Evolutionary conservation across 2,797 vertebrate species (phyloP), one percentile per base, ranked within the genome.

Genomic region (Darevskia mixta): DNA sequence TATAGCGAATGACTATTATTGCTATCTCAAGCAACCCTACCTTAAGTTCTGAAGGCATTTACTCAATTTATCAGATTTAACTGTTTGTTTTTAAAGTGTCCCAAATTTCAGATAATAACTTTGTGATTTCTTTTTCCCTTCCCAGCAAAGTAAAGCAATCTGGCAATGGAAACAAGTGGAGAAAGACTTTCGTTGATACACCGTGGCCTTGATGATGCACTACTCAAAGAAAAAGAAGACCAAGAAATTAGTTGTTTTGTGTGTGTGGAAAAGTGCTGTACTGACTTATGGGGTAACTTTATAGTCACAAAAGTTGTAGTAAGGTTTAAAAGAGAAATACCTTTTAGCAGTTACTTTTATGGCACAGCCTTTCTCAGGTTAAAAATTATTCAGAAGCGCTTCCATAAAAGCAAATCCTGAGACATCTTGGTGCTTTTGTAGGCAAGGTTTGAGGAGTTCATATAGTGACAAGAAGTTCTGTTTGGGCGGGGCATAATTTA

Each of bases 301-400:
- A 93, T 96, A 96, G 95, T 97, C 94, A 95, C 94, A 96, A 88
- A 92, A 95, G 93, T 92, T 96, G 93, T 96, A 95, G 96, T 94
- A 92, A 90, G 92, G 88, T 93, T 93, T 96, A 95, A 94, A 96
- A 95, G 94, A 92, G 75, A 94, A 83, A 78, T 85, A 20, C 29
- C 5, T 5, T 73, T 43, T 82, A 82, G 38, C 58, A 43, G 38
- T 81, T 43, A 61, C 41, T 73, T 32, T 75, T 64, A 73, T 11
- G 58, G 35, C 35, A 38, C 66, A 80, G 41, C 72, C 58, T 41
- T 82, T 76, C 38, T 82, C 23, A 9, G 3, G 27, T 38, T 76
- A 64, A 43, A 75, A 27, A 25, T 27, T 35, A 25, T 55, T 8
- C 23, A 55, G 29, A n/a, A 23, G 64, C 10, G 64, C 17, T 61